Evolutionary conservation across 2,113 vertebrate genomes (phyloP), one percentile per base, ranked within the genome.

Genomic region (Bos javanicus): DNA sequence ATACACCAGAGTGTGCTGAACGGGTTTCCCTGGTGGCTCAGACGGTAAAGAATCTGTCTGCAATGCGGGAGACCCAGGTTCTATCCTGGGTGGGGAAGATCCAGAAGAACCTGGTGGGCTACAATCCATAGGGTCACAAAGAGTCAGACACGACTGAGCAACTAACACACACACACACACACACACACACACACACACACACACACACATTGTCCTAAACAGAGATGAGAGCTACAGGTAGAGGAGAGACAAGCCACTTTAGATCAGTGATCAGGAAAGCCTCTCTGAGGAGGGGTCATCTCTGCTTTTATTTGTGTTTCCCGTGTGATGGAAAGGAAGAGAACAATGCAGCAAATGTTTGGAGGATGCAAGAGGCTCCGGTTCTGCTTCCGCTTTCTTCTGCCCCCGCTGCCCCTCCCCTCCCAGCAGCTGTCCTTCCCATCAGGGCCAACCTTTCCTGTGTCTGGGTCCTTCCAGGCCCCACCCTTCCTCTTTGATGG

Each of bases 381-480:
- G 30, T 33, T 50, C 62, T 30, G 28, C 54, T 56, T 8, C 30
- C 10, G 6, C 8, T 56, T 39, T 13, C 39, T 15, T 59, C 59
- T 52, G 80, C 7, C 83, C 6, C 1, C 3, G 30, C 36, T 39
- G 7, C 16, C 19, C 39, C 0, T 25, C 19, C 12, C 46, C 1
- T 30, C 25, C 56, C 39, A 5, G 3, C 23, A 12, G 36, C 23
- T 56, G 36, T 16, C 25, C 6, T 54, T 91, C 80, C 30, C 57
- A 1, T 1, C 7, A 16, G 46, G 30, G 19, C n/a, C 16, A 6
- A 28, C 19, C n/a, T 82, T 60, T 59, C 60, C 54, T 30, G 16
- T 36, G 25, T 60, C 48, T 5, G 6, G 4, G 39, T 85, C 48
- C n/a, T 67, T 57, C 48, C 5, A 46, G 71, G 13, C 15, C 33